These are phyloP conservation scores for Diplosoma virens DNA, from an alignment of 23 tunicate species.

Conservation along the genomic window DNA sequence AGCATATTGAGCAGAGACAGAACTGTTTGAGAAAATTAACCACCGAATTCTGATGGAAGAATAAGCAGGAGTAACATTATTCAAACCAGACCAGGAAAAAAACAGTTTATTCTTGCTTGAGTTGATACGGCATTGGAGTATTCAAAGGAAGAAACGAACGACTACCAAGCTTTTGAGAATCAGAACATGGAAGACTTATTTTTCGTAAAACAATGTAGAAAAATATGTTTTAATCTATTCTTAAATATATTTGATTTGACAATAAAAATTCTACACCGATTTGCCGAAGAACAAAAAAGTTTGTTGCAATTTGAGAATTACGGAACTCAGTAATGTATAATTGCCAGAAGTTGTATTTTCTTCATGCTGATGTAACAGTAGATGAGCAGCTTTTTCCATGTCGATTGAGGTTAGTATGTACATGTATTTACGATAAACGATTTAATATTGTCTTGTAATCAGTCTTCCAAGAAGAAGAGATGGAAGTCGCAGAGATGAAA, in stretches of 20 bases:
- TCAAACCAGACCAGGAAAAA: conserved; percentile 21
- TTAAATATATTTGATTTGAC: conserved; percentile 26
- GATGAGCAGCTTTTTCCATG: conserved; percentile 34
- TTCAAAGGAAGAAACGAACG: conserved; percentile 31
- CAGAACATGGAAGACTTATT: conserved; percentile 19
- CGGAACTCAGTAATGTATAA: conserved; percentile 28
- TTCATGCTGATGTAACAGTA: conserved; percentile 16
- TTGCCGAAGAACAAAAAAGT: conserved; percentile 12
- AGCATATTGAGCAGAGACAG: conserved; percentile 16
- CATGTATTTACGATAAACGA: background rate
- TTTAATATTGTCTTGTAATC: too few species aligned
- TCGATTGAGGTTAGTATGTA: conserved; percentile 22
- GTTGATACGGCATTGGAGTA: conserved; percentile 4
- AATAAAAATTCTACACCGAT: background rate
- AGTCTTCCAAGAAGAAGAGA: too few species aligned
- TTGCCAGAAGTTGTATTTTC: conserved; percentile 16
- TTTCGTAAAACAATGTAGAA: conserved; percentile 22
- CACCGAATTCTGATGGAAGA: conserved; percentile 1
- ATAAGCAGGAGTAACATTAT: conserved; percentile 22
- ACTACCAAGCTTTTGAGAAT: conserved; percentile 6
- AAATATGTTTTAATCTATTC: conserved; percentile 20
- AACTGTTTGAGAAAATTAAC: conserved; percentile 12
- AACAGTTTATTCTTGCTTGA: conserved; percentile 25
- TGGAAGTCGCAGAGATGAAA: too few species aligned
- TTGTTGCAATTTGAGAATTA: conserved; percentile 12